Conservation (phyloP, 2,888 invertebrate species). For the Proisotoma minuta region DNA sequence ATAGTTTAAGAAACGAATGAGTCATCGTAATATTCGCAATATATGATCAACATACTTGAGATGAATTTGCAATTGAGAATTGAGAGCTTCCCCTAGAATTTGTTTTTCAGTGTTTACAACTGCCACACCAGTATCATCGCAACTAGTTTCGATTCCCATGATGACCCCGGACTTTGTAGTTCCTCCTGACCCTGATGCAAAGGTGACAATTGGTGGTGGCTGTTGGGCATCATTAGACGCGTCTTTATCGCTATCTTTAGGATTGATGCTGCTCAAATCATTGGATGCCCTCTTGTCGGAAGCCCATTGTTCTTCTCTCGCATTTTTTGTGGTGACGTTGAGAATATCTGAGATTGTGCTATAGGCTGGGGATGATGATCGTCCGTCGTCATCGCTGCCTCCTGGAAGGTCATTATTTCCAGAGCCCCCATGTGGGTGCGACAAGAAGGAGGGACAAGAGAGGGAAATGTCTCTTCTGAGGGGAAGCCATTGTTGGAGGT, state of each 20-base stretch:
- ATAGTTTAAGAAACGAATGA: background rate
- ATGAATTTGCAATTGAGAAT: conserved; percentile 74
- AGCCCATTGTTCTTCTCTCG: background rate
- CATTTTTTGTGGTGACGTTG: conserved; percentile 22
- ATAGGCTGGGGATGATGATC: conserved; percentile 9
- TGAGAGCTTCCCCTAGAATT: conserved; percentile 72
- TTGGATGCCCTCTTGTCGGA: conserved; percentile 2
- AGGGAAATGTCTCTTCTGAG: conserved; percentile 5
- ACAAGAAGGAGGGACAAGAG: conserved; percentile 4
- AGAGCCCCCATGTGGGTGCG: background rate
- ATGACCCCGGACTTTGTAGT: conserved; percentile 51
- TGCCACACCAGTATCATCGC: conserved; percentile 93
- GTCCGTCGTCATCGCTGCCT: background rate
- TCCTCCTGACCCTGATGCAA: conserved; percentile 28
- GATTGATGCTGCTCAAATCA: background rate
- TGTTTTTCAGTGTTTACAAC: conserved; percentile 68
- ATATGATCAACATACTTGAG: conserved; percentile 57
- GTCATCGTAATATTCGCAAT: background rate
- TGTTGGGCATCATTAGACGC: conserved; percentile 1
- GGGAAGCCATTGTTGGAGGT: background rate
- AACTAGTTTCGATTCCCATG: conserved; percentile 94
- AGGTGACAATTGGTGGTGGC: conserved; percentile 14
- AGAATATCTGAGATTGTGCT: conserved; percentile 30
- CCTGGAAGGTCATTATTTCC: background rate
- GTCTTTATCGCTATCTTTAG: background rate